These are phyloP conservation scores for Zhuqinia jingwanae DNA, from an alignment of 2,888 invertebrate species.

Conservation along the genomic window DNA sequence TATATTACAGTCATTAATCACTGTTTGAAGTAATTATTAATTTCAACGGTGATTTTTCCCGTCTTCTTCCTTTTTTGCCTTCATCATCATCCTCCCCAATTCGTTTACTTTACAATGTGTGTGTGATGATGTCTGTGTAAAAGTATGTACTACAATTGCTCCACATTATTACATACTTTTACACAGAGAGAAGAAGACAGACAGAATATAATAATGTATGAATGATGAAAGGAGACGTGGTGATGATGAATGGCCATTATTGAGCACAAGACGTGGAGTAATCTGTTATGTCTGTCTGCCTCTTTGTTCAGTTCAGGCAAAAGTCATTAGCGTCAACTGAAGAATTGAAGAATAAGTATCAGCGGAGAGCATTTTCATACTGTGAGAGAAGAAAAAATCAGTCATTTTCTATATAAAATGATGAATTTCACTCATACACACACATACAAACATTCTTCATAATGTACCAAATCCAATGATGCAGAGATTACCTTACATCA, in stretches of 20 bases:
- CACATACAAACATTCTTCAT: constrained; percentile 7
- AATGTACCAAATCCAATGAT: constrained; percentile 12
- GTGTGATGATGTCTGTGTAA: constrained; percentile 18
- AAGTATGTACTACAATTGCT: not conserved
- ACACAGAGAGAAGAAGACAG: constrained; percentile 29
- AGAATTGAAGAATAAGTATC: not conserved
- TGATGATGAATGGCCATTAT: constrained; percentile 68
- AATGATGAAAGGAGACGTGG: constrained; percentile 67
- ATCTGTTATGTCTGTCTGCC: constrained; percentile 63
- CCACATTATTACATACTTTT: not conserved
- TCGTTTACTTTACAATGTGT: constrained; percentile 15
- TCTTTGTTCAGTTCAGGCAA: constrained; percentile 46
- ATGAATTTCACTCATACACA: constrained; percentile 22
- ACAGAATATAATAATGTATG: constrained; percentile 40
- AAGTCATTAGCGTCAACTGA: constrained; percentile 65
- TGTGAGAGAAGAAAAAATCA: constrained; percentile 11
- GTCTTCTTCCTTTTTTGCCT: constrained; percentile 38
- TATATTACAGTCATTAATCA: constrained; percentile 69
- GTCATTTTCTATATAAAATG: constrained; percentile 41
- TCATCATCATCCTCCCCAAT: constrained; percentile 12
- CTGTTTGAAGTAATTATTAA: constrained; percentile 72
- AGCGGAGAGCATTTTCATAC: constrained; percentile 24
- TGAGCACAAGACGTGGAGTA: constrained; percentile 62
- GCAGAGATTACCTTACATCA: constrained; percentile 27
- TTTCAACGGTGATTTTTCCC: constrained; percentile 70